phyloP scores from a whole-genome alignment of 2,797 vertebrate genomes.

The Bufotes viridis region DNA sequence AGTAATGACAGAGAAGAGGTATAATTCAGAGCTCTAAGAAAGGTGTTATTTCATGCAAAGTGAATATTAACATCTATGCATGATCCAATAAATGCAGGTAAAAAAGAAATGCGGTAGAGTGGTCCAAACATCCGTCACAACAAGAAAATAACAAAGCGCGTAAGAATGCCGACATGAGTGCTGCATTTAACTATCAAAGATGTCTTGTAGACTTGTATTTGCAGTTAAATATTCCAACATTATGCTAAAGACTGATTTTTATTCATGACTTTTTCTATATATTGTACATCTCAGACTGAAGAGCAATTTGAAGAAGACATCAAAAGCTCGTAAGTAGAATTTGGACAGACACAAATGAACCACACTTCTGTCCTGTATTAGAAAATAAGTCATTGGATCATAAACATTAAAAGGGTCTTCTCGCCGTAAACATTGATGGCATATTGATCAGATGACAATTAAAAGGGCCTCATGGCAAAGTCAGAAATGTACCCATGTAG shows the following conservation, averaged over 20 bases:
- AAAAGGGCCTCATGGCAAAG: background rate
- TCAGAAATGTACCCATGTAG: background rate
- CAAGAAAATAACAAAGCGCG: background rate
- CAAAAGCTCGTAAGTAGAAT: conserved; percentile 3
- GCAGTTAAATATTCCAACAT: conserved; percentile 1
- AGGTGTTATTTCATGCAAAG: background rate
- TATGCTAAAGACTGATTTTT: conserved; percentile 24
- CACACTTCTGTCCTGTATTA: background rate
- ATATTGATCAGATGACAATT: background rate
- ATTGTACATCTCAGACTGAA: background rate
- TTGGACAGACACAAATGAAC: background rate
- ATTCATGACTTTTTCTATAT: conserved; percentile 20
- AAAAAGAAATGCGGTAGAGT: background rate
- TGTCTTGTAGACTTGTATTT: conserved; percentile 3
- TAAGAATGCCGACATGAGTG: background rate
- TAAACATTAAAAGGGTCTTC: background rate
- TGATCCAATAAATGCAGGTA: background rate
- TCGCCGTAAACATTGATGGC: background rate
- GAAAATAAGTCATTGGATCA: background rate
- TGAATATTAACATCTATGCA: background rate
- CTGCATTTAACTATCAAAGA: conserved; percentile 13
- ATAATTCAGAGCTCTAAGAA: background rate
- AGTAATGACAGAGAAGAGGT: background rate
- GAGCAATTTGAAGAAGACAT: conserved; percentile 8
- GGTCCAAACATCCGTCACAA: background rate